A percentile compares a stretch with the other conserved stretches of the same genome.
phyloP scores from a whole-genome alignment of 2,888 invertebrate genomes.

The Stenurella melanura region DNA sequence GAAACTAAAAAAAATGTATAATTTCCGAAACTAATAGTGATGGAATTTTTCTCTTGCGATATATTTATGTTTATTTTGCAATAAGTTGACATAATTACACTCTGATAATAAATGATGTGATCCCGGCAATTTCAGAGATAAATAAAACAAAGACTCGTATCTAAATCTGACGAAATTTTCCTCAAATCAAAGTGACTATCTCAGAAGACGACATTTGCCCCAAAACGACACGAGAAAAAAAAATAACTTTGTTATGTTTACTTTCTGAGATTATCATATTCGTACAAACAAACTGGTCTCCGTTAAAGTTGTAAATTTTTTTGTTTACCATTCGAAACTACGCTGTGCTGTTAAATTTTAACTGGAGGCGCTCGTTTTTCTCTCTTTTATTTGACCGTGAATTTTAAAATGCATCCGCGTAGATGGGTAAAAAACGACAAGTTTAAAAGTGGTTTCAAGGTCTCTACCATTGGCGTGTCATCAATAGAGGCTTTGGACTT shows the following conservation, averaged over 20 bases:
- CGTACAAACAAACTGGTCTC: conserved; percentile 26
- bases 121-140: neutral
- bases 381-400: conserved; percentile 65
- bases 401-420: conserved; percentile 64
- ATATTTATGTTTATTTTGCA: neutral
- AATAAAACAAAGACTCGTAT: neutral
- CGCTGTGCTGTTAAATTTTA: conserved; percentile 49
- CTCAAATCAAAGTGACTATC: neutral
- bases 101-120: neutral
- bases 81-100: neutral
- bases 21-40: neutral
- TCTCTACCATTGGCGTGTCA: conserved; percentile 46
- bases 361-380: conserved; percentile 50
- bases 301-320: conserved; percentile 42
- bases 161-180: neutral
- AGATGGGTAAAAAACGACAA: conserved; percentile 62
- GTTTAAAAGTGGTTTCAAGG: conserved; percentile 64
- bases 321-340: conserved; percentile 49
- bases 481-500: conserved; percentile 18
- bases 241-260: conserved; percentile 9
- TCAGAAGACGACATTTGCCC: conserved; percentile 5
- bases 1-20: too few relatives aligned
- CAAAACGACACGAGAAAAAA: conserved; percentile 8
- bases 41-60: neutral
- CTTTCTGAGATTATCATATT: conserved; percentile 30